phyloP scores from a whole-genome alignment of 2,113 vertebrate genomes.

The Tautogolabrus adspersus region DNA sequence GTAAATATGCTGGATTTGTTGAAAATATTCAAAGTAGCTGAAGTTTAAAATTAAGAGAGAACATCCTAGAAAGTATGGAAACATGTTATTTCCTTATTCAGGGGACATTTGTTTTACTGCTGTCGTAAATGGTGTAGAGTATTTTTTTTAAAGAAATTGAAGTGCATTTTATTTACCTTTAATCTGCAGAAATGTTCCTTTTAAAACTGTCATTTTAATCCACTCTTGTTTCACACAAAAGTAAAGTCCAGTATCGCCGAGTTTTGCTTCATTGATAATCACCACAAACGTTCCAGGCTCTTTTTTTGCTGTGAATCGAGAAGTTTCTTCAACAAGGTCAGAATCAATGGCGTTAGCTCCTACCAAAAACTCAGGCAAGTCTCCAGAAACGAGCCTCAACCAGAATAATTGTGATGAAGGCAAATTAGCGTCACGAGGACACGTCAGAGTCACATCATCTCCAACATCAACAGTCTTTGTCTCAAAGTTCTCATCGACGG shows the following conservation, averaged over 20 bases:
- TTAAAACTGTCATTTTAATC: neutral
- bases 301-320: constrained; percentile 10
- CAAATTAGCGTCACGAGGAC: neutral
- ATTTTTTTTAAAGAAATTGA: too few relatives aligned
- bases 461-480: constrained; percentile 16
- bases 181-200: constrained; percentile 30
- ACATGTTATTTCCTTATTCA: too few relatives aligned
- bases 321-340: fast-evolving
- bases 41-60: too few relatives aligned
- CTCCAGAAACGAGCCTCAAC: constrained; percentile 43
- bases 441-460: constrained; percentile 38
- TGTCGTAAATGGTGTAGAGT: too few relatives aligned
- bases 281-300: constrained; percentile 28
- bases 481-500: neutral
- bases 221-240: constrained; percentile 9
- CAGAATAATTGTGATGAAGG: neutral
- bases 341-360: constrained; percentile 8
- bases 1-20: neutral
- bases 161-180: too few relatives aligned
- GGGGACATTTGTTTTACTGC: too few relatives aligned
- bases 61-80: too few relatives aligned
- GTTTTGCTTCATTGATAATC: neutral
- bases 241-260: constrained; percentile 45
- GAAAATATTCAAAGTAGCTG: neutral
- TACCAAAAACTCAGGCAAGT: constrained; percentile 16